These are phyloP conservation scores for Aphodius granarius DNA, from an alignment of 2,888 invertebrate genomes.

Conservation along the genomic window DNA sequence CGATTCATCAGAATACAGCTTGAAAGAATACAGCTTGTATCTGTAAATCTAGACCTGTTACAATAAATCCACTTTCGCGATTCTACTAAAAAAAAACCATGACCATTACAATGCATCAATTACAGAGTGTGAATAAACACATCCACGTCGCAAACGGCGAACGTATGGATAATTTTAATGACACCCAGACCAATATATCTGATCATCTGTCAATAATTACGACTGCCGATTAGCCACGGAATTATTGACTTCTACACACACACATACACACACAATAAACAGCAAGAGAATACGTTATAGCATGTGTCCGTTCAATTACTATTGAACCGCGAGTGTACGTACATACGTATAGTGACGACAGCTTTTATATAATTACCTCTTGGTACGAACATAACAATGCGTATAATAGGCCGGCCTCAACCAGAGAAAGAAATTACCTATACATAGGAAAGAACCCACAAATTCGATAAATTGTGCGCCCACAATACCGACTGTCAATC, in stretches of 20 bases:
- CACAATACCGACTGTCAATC: constrained; percentile 27
- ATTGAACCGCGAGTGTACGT: background rate
- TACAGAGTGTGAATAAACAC: too few relatives aligned
- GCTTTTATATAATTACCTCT: constrained; percentile 1
- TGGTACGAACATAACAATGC: constrained; percentile 2
- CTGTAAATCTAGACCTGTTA: too few relatives aligned
- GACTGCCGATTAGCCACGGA: background rate
- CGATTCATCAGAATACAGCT: too few relatives aligned
- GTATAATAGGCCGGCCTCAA: background rate
- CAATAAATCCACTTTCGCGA: too few relatives aligned
- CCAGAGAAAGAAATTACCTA: background rate
- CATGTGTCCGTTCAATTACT: constrained; percentile 9
- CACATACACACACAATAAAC: too few relatives aligned
- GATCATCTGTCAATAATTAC: background rate
- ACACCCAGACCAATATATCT: background rate
- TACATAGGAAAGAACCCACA: constrained; percentile 9
- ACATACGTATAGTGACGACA: background rate
- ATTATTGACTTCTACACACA: background rate
- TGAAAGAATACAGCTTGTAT: too few relatives aligned
- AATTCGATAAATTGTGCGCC: constrained; percentile 8
- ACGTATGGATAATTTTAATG: background rate
- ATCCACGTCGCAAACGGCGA: background rate
- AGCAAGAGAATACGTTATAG: background rate
- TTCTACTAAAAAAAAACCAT: too few relatives aligned
- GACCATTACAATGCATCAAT: too few relatives aligned